phyloP scores from a whole-genome alignment of 2,113 vertebrate species.

The Hoplias malabaricus region DNA sequence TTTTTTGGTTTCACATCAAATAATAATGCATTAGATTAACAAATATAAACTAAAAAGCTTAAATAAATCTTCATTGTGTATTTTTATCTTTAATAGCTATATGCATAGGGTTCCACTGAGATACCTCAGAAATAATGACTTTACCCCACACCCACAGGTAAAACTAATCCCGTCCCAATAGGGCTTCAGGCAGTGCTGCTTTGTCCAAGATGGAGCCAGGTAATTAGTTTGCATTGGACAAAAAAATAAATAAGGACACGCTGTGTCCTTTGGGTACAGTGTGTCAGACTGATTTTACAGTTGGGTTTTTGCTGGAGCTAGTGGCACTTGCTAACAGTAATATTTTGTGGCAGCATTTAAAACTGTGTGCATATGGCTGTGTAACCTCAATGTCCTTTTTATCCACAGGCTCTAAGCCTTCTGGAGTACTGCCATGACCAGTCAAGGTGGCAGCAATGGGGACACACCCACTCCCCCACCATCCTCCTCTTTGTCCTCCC shows the following conservation, averaged over 20 bases:
- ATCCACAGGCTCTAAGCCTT: slow-evolving; percentile 78
- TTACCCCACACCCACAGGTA: too few relatives aligned
- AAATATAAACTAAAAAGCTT: too few relatives aligned
- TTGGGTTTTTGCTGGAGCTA: neutral
- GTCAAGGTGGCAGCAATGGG: slow-evolving; percentile 86
- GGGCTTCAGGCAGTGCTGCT: neutral
- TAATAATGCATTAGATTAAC: too few relatives aligned
- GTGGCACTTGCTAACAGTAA: neutral
- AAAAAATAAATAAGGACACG: too few relatives aligned
- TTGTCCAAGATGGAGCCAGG: neutral
- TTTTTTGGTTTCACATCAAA: too few relatives aligned
- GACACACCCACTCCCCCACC: slow-evolving; percentile 78
- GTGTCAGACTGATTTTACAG: neutral
- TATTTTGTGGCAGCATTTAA: neutral
- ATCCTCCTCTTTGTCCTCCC: slow-evolving; percentile 46
- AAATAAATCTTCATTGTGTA: too few relatives aligned
- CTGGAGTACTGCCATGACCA: slow-evolving; percentile 90
- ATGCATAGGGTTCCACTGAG: too few relatives aligned
- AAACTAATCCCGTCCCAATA: too few relatives aligned
- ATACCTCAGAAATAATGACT: too few relatives aligned
- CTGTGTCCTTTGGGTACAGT: neutral
- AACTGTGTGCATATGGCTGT: neutral
- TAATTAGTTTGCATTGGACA: neutral
- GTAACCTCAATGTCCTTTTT: slow-evolving; percentile 36
- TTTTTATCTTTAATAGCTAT: too few relatives aligned